Evolutionary conservation across 1,140 invertebrate genomes (phyloP).

Genomic region (Brachionus rubens): DNA sequence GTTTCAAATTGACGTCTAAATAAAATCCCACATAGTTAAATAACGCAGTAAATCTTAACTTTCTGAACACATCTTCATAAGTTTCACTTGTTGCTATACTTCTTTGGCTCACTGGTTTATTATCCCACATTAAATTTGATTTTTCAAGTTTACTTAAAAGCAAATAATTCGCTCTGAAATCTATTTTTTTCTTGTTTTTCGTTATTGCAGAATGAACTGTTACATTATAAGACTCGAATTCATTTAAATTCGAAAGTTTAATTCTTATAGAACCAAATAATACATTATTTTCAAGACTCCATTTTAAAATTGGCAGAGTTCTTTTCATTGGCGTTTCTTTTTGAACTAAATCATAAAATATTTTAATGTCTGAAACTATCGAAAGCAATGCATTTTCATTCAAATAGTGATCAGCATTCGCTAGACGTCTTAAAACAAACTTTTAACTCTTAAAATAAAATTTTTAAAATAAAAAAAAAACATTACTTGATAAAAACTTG

Average conservation of each 20-base stretch:
- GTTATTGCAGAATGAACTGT: not conserved
- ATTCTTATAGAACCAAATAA: not conserved
- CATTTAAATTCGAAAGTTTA: not conserved
- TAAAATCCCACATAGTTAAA: slow-evolving; percentile 30
- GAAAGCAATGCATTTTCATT: not conserved
- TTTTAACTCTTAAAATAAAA: not conserved
- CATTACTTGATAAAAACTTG: slow-evolving; percentile 13
- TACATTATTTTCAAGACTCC: slow-evolving; percentile 14
- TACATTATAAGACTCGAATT: slow-evolving; percentile 3
- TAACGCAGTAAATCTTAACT: not conserved
- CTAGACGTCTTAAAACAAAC: not conserved
- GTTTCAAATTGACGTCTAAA: slow-evolving; percentile 8
- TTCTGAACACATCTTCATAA: not conserved
- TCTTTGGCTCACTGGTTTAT: not conserved
- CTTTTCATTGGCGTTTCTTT: not conserved
- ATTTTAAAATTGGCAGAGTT: not conserved
- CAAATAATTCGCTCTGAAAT: slow-evolving; percentile 13
- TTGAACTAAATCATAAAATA: not conserved
- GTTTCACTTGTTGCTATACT: not conserved
- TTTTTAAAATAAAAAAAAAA: not conserved
- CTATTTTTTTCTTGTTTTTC: slow-evolving; percentile 12
- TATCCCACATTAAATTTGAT: not conserved
- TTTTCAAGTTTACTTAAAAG: not conserved
- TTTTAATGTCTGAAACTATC: not conserved
- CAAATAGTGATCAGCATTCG: not conserved